These are phyloP conservation scores for Porphyrio hochstetteri DNA, from an alignment of 2,113 vertebrate species.

Conservation along the genomic window DNA sequence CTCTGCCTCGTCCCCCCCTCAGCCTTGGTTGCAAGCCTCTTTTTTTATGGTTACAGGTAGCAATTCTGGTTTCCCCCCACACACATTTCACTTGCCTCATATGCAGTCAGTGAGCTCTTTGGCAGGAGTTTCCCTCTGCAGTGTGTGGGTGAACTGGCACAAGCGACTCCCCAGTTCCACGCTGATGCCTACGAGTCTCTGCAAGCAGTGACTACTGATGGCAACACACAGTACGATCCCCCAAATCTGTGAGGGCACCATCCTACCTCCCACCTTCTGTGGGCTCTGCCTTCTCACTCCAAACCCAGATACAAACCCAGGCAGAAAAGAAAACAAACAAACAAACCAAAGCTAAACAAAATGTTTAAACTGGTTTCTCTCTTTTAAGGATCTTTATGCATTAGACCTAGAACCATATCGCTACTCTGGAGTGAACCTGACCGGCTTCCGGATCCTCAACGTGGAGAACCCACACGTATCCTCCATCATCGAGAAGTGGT, in stretches of 20 bases:
- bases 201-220: neutral
- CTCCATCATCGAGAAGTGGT: conserved; percentile 96
- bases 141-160: neutral
- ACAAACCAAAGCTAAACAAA: neutral
- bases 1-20: neutral
- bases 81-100: neutral
- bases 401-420: conserved; percentile 97
- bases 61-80: neutral
- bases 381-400: conserved; percentile 92
- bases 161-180: neutral
- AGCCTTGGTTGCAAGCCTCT: neutral
- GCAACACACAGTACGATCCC: neutral
- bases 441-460: conserved; percentile 96
- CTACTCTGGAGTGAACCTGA: conserved; percentile 98
- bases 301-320: fast-evolving
- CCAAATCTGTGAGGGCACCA: neutral
- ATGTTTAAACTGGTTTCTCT: conserved; percentile 46
- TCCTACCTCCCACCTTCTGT: neutral
- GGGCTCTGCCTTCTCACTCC: neutral
- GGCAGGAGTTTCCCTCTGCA: neutral
- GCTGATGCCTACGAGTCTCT: neutral
- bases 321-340: neutral
- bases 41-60: neutral
- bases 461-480: conserved; percentile 95
- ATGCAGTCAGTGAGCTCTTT: neutral